phyloP scores from a whole-genome alignment of 2,797 vertebrate species.

The Danionella dracula region DNA sequence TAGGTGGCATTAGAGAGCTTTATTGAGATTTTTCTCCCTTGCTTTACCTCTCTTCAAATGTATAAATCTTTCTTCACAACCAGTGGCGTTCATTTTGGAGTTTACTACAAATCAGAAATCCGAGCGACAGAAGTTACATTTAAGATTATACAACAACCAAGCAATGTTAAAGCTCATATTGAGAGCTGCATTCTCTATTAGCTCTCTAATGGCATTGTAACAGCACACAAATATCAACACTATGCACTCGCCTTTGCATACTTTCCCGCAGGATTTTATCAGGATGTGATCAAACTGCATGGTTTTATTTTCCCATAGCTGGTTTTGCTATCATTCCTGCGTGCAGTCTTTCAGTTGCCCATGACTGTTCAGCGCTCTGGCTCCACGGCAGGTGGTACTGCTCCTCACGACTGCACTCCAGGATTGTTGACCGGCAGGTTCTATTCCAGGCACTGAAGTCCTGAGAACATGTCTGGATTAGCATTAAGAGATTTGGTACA shows the following conservation, averaged over 20 bases:
- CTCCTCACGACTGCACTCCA: constrained; percentile 15
- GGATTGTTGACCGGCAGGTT: no score
- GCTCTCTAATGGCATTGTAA: no score
- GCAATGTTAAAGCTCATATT: no score
- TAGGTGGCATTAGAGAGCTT: constrained; percentile 65
- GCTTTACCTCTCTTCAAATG: neutral
- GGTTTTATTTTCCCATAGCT: constrained; percentile 20
- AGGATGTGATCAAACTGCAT: neutral
- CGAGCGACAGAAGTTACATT: no score
- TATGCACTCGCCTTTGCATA: no score
- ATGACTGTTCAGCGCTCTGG: neutral
- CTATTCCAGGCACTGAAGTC: constrained; percentile 9
- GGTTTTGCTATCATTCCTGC: neutral
- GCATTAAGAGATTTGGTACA: neutral
- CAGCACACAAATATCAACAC: no score
- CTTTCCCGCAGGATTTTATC: constrained; percentile 2
- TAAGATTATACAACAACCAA: no score
- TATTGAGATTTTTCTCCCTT: constrained; percentile 17
- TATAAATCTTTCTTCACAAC: no score
- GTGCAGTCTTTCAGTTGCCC: constrained; percentile 19
- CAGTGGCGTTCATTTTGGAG: no score
- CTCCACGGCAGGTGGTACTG: constrained; percentile 18
- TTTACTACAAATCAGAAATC: no score
- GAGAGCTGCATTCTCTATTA: no score
- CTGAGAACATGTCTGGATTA: neutral